These are phyloP conservation scores for Centropyge bicolor DNA, from an alignment of 2,797 vertebrate genomes.

Conservation along the genomic window DNA sequence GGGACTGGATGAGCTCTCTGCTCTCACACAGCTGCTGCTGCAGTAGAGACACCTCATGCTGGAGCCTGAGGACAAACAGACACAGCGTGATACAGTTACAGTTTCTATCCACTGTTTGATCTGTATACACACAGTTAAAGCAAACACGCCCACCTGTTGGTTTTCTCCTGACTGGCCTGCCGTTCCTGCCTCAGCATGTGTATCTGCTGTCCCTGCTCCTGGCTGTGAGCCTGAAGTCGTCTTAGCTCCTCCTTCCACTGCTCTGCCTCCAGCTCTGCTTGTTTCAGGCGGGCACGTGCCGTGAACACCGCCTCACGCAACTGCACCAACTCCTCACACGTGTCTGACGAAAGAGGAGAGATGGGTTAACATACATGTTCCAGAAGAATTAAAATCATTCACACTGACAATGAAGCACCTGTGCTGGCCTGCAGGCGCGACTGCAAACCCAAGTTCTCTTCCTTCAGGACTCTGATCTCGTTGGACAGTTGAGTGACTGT, in stretches of 20 bases:
- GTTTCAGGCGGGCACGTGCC: conserved; percentile 85
- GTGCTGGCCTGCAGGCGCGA: conserved; percentile 87
- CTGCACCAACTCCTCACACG: conserved; percentile 84
- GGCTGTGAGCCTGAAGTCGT: conserved; percentile 86
- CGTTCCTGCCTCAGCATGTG: conserved; percentile 87
- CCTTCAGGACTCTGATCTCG: conserved; percentile 90
- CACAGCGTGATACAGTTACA: neutral
- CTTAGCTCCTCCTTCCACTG: conserved; percentile 86
- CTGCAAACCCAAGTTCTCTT: conserved; percentile 89
- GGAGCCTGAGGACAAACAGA: conserved; percentile 84
- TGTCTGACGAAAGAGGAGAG: conserved; percentile 74
- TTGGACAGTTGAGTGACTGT: conserved; percentile 87
- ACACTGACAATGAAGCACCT: conserved; percentile 76
- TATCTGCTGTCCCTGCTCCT: conserved; percentile 88
- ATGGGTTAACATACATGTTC: neutral
- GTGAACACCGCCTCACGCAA: conserved; percentile 86
- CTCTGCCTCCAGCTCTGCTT: conserved; percentile 90
- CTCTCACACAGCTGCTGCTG: conserved; percentile 94
- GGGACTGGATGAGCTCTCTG: conserved; percentile 88
- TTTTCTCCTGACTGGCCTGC: conserved; percentile 87
- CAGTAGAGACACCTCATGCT: conserved; percentile 89
- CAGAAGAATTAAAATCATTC: neutral
- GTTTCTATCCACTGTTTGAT: neutral
- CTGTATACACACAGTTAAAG: neutral
- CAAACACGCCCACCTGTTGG: conserved; percentile 85